Percentiles rank a stretch among this genome's conserved stretches.
These are phyloP conservation scores for Neelides sp. DNA, from an alignment of 1,140 invertebrate species.

Conservation along the genomic window DNA sequence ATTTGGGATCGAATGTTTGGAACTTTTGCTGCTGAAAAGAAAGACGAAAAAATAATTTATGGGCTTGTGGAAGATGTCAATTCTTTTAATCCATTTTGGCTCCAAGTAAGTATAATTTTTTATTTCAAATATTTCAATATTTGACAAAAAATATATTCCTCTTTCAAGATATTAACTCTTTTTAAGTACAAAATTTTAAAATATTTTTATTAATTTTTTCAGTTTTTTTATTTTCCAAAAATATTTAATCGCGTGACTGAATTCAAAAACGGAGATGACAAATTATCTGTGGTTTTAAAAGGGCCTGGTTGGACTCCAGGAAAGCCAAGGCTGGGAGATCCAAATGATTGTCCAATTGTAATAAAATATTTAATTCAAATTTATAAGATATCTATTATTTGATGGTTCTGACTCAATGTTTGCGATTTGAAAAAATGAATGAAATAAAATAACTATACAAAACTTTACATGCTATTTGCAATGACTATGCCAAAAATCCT, in stretches of 20 bases:
- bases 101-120: constrained; percentile 52
- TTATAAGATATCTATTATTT: not conserved
- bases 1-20: constrained; percentile 80
- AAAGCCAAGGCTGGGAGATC: constrained; percentile 58
- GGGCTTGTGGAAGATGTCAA: constrained; percentile 53
- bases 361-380: constrained; percentile 32
- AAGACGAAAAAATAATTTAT: constrained; percentile 62
- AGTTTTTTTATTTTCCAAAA: constrained; percentile 11
- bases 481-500: not conserved
- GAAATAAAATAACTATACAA: not conserved
- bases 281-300: constrained; percentile 57
- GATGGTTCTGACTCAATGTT: not conserved
- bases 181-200: not conserved
- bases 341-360: constrained; percentile 62
- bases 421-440: not conserved
- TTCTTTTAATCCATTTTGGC: constrained; percentile 62
- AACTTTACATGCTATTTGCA: not conserved
- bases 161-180: not conserved
- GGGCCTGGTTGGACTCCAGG: constrained; percentile 80
- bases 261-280: constrained; percentile 46
- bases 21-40: constrained; percentile 58
- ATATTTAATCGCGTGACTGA: constrained; percentile 46
- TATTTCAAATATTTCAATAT: not conserved
- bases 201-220: not conserved
- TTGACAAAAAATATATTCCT: not conserved